phyloP scores from a whole-genome alignment of 2,113 vertebrate species.

The Chloropsis hardwickii region DNA sequence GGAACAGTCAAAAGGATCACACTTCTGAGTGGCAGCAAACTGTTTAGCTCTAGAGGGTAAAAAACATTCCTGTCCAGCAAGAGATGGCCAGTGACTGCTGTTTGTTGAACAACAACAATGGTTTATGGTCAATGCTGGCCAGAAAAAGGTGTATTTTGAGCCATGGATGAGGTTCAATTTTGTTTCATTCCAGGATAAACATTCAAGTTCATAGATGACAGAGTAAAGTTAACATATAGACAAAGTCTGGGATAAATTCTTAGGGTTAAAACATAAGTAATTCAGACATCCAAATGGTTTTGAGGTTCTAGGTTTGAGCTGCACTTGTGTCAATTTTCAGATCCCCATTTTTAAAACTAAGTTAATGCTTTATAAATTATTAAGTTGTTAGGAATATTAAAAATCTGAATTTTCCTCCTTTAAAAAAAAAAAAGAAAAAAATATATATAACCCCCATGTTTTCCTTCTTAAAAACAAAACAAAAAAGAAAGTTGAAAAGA shows the following conservation, averaged over 20 bases:
- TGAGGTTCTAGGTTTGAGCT: background rate
- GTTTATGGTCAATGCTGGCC: background rate
- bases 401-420: background rate
- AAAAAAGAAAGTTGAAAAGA: background rate
- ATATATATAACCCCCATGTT: rapidly evolving
- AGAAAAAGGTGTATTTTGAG: background rate
- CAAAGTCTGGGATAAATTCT: background rate
- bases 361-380: background rate
- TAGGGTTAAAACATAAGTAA: background rate
- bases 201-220: background rate
- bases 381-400: background rate
- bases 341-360: background rate
- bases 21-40: background rate
- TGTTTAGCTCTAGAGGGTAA: background rate
- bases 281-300: background rate
- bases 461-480: background rate
- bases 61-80: background rate
- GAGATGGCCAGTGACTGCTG: no score
- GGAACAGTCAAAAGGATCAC: background rate
- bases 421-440: background rate
- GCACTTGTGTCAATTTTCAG: background rate
- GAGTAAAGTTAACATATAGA: background rate
- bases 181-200: background rate
- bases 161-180: background rate
- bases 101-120: background rate